Conservation (phyloP, 2,888 invertebrate genomes). For the Agonum fuliginosum region DNA sequence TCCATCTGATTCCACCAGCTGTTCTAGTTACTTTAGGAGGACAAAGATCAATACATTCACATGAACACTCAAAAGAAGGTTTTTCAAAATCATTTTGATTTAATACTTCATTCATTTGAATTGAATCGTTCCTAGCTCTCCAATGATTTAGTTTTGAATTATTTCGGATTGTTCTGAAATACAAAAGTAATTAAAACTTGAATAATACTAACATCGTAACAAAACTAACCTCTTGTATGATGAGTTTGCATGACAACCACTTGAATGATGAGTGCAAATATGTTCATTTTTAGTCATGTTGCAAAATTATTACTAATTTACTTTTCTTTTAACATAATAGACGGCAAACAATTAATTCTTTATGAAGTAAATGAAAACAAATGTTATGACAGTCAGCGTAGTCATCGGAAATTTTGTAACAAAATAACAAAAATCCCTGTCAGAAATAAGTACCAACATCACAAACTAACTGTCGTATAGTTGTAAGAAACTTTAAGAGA, state of each 20-base stretch:
- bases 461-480: too few species aligned
- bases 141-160: slow-evolving; percentile 16
- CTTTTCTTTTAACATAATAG: too few species aligned
- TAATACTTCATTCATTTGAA: slow-evolving; percentile 1
- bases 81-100: neutral
- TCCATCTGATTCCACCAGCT: slow-evolving; percentile 35
- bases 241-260: neutral
- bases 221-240: slow-evolving; percentile 4
- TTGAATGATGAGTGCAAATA: neutral
- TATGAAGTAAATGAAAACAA: neutral
- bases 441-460: too few species aligned
- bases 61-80: slow-evolving; percentile 5
- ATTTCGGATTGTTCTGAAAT: slow-evolving; percentile 32
- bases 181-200: neutral
- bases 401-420: too few species aligned
- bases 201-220: neutral
- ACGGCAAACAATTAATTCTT: neutral
- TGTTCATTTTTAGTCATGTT: neutral
- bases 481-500: too few species aligned
- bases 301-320: neutral
- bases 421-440: too few species aligned
- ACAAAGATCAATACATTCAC: neutral
- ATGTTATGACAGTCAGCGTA: neutral
- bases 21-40: slow-evolving; percentile 33
- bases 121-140: slow-evolving; percentile 9